Evolutionary conservation across 2,113 vertebrate genomes (phyloP), one percentile per base, ranked within the genome.

Genomic region (Nycticebus coucang): DNA sequence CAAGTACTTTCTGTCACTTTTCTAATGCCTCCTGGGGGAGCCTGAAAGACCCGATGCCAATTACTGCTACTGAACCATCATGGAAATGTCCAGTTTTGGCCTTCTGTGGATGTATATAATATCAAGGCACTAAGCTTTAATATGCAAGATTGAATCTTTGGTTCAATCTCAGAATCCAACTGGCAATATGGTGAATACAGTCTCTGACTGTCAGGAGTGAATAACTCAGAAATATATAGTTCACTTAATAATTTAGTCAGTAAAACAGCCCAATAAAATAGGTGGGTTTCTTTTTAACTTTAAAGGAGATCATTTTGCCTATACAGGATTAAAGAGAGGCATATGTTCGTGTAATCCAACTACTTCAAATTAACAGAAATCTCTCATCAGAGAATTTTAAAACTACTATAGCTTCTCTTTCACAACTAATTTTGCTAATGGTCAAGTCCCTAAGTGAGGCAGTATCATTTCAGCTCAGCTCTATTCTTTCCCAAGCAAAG

Each of bases 301-400:
- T 87, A 74, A 82, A 82, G 50, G 30, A 88, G 86, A 88, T 22
- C 53, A 18, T 85, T 90, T 91, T 89, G 37, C 33, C 35, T 86
- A 74, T 24, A 26, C 2, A 37, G 33, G 37, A 18, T 87, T 79
- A 62, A 94, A 84, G 72, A 30, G 24, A 82, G 62, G 62, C 26
- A 30, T 41, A 19, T 74, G 50, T 19, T 77, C 77, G 24, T 77
- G 68, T 93, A 83, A 89, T 94, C 30, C 55, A 89, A 55, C 79
- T 41, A 87, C 78, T 89, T 80, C 45, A 87, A 83, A 87, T 94
- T 53, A 93, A 82, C 62, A 96, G 78, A 75, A 93, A 75, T 93
- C 92, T 94, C 93, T 93, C 86, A 95, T 57, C 91, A 55, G 53
- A 94, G 89, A 82, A 81, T 89, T 95, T 95, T 86, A 57, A 21